A percentile compares a stretch with the other conserved stretches of the same genome.
Conservation (phyloP, 2,888 invertebrate species). For the Busseola fusca region DNA sequence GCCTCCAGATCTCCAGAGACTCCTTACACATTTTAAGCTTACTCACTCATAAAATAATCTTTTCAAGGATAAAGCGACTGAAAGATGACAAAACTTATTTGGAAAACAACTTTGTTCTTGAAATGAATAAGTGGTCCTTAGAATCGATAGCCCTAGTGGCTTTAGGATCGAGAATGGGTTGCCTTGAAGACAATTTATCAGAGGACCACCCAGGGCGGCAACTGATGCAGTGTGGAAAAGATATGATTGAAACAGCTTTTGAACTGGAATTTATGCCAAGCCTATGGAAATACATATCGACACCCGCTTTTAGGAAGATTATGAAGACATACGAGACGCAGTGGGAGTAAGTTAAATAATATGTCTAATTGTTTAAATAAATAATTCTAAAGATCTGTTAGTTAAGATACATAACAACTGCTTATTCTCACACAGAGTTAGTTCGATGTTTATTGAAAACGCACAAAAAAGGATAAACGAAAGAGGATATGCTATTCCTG, state of each 20-base stretch:
- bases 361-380: not conserved
- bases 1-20: no score
- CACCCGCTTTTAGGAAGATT: conserved; percentile 76
- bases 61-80: conserved; percentile 75
- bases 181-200: conserved; percentile 71
- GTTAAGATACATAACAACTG: not conserved
- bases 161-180: conserved; percentile 79
- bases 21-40: no score
- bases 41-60: not conserved
- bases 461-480: conserved; percentile 73
- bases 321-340: conserved; percentile 77
- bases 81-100: conserved; percentile 73
- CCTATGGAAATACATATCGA: conserved; percentile 74
- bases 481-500: conserved; percentile 76
- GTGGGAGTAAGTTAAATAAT: conserved; percentile 80
- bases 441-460: conserved; percentile 74
- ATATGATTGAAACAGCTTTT: conserved; percentile 72
- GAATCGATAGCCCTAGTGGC: conserved; percentile 86
- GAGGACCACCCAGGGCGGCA: conserved; percentile 75
- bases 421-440: conserved; percentile 71
- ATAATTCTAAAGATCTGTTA: not conserved
- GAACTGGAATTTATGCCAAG: conserved; percentile 76
- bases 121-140: conserved; percentile 90
- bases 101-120: conserved; percentile 82
- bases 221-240: conserved; percentile 74